Evolutionary conservation across 2,888 invertebrate genomes (phyloP).

Genomic region (Andrena hattorfiana): DNA sequence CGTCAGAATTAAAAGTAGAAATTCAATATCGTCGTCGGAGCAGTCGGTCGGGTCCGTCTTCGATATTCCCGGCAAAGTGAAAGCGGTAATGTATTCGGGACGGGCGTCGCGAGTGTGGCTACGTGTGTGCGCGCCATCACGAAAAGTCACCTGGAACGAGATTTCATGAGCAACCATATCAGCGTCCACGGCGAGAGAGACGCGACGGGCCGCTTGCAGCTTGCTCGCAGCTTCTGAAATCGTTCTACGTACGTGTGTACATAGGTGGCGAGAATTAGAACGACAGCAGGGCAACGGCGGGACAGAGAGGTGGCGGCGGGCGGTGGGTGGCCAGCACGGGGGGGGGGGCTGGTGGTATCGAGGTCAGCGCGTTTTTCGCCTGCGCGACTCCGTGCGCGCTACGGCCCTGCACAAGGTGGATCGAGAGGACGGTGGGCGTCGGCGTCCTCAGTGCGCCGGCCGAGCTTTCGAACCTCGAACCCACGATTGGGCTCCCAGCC

Average conservation of each 20-base stretch:
- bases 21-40: conserved; percentile 57
- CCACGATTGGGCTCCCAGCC: conserved; percentile 82
- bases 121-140: conserved; percentile 44
- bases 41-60: conserved; percentile 32
- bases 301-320: conserved; percentile 31
- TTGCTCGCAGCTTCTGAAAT: conserved; percentile 61
- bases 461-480: conserved; percentile 79
- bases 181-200: conserved; percentile 38
- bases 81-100: conserved; percentile 57
- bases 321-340: conserved; percentile 32
- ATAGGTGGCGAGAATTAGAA: conserved; percentile 70
- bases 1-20: conserved; percentile 57
- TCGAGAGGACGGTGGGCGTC: conserved; percentile 80
- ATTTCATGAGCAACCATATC: conserved; percentile 58
- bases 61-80: conserved; percentile 61
- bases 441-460: conserved; percentile 82
- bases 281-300: conserved; percentile 51
- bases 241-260: conserved; percentile 63
- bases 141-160: conserved; percentile 62
- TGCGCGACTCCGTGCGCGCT: conserved; percentile 81
- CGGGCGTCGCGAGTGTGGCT: conserved; percentile 23
- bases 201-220: conserved; percentile 48
- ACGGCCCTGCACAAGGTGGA: conserved; percentile 75
- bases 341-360: conserved; percentile 75
- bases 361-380: conserved; percentile 84